These are phyloP conservation scores for Okamejei kenojei DNA, from an alignment of 2,797 vertebrate genomes.

Conservation along the genomic window DNA sequence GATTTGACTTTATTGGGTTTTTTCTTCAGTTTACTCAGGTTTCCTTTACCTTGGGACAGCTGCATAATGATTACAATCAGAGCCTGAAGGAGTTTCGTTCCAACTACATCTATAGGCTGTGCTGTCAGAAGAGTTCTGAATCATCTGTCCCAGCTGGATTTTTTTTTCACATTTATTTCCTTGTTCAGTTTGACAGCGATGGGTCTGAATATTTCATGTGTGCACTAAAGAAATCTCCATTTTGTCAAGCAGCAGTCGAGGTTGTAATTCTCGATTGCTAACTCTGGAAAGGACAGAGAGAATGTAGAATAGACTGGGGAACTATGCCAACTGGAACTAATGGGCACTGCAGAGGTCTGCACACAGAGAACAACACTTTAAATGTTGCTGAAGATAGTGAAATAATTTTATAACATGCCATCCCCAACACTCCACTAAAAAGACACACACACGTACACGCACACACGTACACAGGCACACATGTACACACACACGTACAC, in stretches of 20 bases:
- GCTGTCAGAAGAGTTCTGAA: constrained; percentile 32
- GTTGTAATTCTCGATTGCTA: constrained; percentile 6
- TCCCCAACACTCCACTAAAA: too few species aligned
- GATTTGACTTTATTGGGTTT: background rate
- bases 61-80: constrained; percentile 30
- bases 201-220: background rate
- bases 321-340: too few species aligned
- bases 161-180: constrained; percentile 31
- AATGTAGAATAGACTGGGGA: background rate
- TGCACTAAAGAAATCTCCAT: background rate
- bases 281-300: background rate
- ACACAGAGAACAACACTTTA: too few species aligned
- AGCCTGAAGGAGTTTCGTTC: constrained; percentile 31
- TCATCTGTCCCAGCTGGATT: constrained; percentile 30
- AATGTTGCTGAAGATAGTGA: too few species aligned
- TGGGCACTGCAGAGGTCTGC: too few species aligned
- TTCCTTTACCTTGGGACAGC: constrained; percentile 6
- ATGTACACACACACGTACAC: too few species aligned
- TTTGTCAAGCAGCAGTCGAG: background rate
- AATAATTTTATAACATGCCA: too few species aligned
- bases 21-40: background rate
- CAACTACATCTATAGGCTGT: constrained; percentile 12
- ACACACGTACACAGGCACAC: too few species aligned
- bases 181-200: constrained; percentile 20
- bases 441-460: too few species aligned